Evolutionary conservation across 2,888 invertebrate species (phyloP), one percentile per base, ranked within the genome.

Genomic region (Alsophila aescularia): DNA sequence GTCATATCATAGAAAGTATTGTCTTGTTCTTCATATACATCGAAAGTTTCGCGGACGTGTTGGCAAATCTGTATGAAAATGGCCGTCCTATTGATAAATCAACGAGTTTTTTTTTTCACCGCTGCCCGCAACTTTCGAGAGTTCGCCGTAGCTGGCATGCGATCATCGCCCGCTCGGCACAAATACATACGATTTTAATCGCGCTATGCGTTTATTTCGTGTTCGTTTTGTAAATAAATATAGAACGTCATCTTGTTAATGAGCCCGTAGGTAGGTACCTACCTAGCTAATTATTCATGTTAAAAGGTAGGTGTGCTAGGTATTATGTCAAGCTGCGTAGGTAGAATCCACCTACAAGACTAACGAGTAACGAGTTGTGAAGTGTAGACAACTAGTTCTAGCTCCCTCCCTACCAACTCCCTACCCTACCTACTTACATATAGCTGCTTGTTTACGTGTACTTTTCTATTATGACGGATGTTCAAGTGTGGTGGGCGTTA

Each of bases 11-110:
- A 48, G 16, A 74, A 81, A 85, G 85, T 87, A 89, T 24, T 87
- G 86, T 87, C 81, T 81, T 84, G 77, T 81, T 81, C 69, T 75
- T 67, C 70, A 70, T 72, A 73, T 73, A 75, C 75, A 81, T 75
- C 72, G 77, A 77, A 79, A 78, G 71, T 75, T 70, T 64, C 59
- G 64, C 62, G 60, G 61, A 66, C 61, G 60, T 68, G 64, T 71
- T 66, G 68, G 66, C 70, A 69, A 60, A 70, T 72, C 69, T 71
- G 64, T 74, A 67, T 72, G 69, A 78, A 76, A 76, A 81, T 79
- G 73, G 71, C 77, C 70, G 73, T 63, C 59, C 53, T 61, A 62
- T 63, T 60, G 62, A 62, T 63, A 63, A 55, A 58, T 66, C 58
- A 56, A 52, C 57, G 58, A 41, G 51, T 59, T 58, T 64, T 24